A percentile compares a stretch with the other conserved stretches of the same genome.
These are phyloP conservation scores for Drosophila rufa DNA, from an alignment of 1,140 invertebrate genomes.

Conservation along the genomic window DNA sequence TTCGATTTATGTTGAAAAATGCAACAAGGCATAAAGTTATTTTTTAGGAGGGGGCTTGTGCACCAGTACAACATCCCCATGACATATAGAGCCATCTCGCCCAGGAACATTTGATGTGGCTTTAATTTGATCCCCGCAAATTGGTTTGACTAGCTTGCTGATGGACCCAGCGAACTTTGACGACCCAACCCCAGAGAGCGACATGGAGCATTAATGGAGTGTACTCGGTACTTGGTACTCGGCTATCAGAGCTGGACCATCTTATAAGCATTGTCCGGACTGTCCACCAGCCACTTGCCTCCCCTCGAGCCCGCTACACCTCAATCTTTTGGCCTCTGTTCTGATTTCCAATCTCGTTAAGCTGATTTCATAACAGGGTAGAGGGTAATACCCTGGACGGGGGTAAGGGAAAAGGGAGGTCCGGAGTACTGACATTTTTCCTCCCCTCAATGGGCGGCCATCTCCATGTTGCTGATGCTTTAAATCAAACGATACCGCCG, in stretches of 20 bases:
- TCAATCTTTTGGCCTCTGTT: conserved; percentile 51
- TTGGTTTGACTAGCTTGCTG: conserved; percentile 69
- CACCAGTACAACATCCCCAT: conserved; percentile 14
- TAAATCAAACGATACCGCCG: conserved; percentile 73
- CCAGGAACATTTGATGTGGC: conserved; percentile 52
- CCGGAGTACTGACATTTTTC: conserved; percentile 15
- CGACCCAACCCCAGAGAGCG: conserved; percentile 51
- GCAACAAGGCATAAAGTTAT: conserved; percentile 68
- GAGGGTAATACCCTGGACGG: conserved; percentile 29
- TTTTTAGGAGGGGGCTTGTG: conserved; percentile 10
- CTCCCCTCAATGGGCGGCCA: conserved; percentile 21
- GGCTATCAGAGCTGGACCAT: conserved; percentile 49
- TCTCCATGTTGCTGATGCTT: conserved; percentile 57
- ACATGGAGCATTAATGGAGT: conserved; percentile 62
- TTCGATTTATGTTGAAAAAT: conserved; percentile 74
- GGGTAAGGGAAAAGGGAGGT: background rate
- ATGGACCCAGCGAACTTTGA: conserved; percentile 42
- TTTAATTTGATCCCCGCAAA: conserved; percentile 75
- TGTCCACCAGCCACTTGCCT: conserved; percentile 21
- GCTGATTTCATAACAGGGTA: conserved; percentile 78
- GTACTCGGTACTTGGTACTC: conserved; percentile 15
- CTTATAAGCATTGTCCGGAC: conserved; percentile 51
- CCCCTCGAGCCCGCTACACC: conserved; percentile 15
- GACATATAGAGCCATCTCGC: conserved; percentile 5
- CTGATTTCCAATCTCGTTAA: conserved; percentile 81